Percentiles rank a stretch among this genome's conserved stretches.
Evolutionary conservation across 2,797 vertebrate genomes (phyloP).

Genomic region (Propithecus deckenii): DNA sequence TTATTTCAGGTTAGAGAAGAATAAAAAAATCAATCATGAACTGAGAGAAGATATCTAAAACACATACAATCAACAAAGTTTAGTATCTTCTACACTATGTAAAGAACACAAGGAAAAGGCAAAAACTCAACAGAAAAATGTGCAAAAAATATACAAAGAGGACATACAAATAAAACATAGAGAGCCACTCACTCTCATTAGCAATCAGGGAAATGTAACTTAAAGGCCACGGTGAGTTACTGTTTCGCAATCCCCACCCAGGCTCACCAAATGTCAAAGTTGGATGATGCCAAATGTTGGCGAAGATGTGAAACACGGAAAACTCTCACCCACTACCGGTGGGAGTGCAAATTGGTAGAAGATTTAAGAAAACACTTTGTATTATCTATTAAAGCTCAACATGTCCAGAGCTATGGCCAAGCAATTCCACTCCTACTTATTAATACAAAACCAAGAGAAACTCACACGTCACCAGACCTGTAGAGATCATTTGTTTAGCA

Average conservation of each 20-base stretch:
- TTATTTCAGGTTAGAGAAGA: background rate
- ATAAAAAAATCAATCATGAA: background rate
- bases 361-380: background rate
- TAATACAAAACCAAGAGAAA: background rate
- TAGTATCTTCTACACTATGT: background rate
- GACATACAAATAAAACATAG: background rate
- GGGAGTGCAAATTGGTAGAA: background rate
- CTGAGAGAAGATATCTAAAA: background rate
- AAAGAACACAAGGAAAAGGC: background rate
- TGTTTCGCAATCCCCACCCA: background rate
- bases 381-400: background rate
- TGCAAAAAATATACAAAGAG: background rate
- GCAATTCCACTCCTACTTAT: background rate
- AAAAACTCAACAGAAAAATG: background rate
- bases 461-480: background rate
- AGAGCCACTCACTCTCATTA: background rate
- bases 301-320: too few relatives aligned
- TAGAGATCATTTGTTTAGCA: background rate
- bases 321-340: background rate
- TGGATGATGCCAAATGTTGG: background rate
- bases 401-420: background rate
- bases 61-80: background rate
- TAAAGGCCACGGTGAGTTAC: background rate
- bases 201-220: background rate
- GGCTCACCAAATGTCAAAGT: background rate